These are phyloP conservation scores for Zelostemma sp. DNA, from an alignment of 1,140 invertebrate genomes.

Conservation along the genomic window DNA sequence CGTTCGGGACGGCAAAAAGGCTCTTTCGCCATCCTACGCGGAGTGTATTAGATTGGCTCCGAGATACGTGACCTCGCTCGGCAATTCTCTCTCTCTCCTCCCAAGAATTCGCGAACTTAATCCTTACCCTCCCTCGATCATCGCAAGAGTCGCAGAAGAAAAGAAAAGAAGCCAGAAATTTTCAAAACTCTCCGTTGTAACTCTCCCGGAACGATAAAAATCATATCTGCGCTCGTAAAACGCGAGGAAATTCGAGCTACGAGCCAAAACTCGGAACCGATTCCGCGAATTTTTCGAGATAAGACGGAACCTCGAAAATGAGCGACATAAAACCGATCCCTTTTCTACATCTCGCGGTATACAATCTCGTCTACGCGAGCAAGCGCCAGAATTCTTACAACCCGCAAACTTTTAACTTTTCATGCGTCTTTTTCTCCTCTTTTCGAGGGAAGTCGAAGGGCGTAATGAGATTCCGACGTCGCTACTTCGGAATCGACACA, in stretches of 20 bases:
- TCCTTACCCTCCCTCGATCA: too few species aligned
- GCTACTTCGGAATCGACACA: conserved; percentile 53
- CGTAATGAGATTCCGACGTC: conserved; percentile 62
- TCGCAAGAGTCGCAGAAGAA: too few species aligned
- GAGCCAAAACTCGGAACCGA: conserved; percentile 46
- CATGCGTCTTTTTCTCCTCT: conserved; percentile 39
- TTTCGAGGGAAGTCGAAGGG: conserved; percentile 25
- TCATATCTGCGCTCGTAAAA: conserved; percentile 29
- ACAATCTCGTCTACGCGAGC: conserved; percentile 41
- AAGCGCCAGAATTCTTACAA: conserved; percentile 46
- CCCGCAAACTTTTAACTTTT: conserved; percentile 67
- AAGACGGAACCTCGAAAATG: conserved; percentile 40
- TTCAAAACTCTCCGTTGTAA: neutral
- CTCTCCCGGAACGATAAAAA: neutral
- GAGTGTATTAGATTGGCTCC: conserved; percentile 68
- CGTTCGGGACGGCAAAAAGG: conserved; percentile 18
- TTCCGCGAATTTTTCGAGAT: conserved; percentile 45
- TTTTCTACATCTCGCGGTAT: conserved; percentile 36
- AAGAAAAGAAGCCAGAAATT: neutral
- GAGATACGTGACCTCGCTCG: conserved; percentile 67
- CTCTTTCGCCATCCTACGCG: conserved; percentile 23
- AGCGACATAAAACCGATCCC: conserved; percentile 48
- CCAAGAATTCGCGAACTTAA: neutral
- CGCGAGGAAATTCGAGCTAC: conserved; percentile 44
- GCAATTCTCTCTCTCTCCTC: conserved; percentile 50